A percentile compares a stretch with the other conserved stretches of the same genome.
Evolutionary conservation across 2,797 vertebrate genomes (phyloP).

Genomic region (Alectoris magna): DNA sequence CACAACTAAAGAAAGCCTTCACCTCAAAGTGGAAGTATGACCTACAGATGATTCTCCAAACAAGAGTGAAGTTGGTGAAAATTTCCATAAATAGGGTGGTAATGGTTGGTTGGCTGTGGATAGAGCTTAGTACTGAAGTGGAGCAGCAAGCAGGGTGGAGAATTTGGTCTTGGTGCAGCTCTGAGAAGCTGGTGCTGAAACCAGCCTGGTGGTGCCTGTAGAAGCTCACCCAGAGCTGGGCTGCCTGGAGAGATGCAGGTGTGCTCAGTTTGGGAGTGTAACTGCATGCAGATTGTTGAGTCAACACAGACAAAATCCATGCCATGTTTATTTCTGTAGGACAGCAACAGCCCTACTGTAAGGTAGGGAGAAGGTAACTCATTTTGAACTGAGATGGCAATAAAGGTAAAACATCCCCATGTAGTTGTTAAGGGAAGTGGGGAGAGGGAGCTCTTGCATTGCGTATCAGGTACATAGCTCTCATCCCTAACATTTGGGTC

Average conservation of each 20-base stretch:
- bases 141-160: not conserved
- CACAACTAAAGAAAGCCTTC: not conserved
- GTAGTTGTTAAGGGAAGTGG: not conserved
- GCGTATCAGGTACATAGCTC: fast-evolving
- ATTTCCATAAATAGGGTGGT: no score
- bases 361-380: not conserved
- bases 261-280: not conserved
- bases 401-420: fast-evolving
- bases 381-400: fast-evolving
- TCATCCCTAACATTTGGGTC: fast-evolving
- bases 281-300: not conserved
- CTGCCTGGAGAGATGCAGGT: not conserved
- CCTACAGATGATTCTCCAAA: not conserved
- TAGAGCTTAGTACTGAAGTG: not conserved
- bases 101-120: not conserved
- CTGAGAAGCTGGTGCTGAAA: not conserved
- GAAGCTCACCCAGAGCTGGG: not conserved
- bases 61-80: not conserved
- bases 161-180: fast-evolving
- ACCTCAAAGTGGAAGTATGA: not conserved
- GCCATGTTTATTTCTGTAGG: not conserved
- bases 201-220: no score
- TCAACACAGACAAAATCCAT: not conserved
- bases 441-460: not conserved
- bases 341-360: not conserved